Conservation (phyloP, 2,888 invertebrate genomes). For the Atethmia centrago region DNA sequence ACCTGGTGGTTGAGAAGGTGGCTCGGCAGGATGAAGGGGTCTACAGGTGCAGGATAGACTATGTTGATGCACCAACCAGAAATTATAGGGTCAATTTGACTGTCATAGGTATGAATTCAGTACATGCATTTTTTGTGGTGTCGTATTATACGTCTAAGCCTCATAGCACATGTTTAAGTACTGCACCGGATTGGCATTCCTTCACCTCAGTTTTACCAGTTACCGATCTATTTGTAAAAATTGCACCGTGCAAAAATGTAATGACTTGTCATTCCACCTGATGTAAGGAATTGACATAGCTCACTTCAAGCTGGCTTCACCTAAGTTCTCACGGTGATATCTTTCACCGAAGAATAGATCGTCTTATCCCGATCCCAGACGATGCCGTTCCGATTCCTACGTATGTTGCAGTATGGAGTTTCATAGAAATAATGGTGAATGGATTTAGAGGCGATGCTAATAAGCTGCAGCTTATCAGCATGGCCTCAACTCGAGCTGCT, state of each 20-base stretch:
- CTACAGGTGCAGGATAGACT: conserved; percentile 97
- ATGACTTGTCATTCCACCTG: no score
- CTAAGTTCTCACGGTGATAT: no score
- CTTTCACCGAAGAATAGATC: no score
- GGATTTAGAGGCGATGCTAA: neutral
- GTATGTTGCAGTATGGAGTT: neutral
- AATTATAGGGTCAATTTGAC: conserved; percentile 96
- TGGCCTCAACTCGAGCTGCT: no score
- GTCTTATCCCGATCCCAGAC: neutral
- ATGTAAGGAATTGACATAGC: no score
- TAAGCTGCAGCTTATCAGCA: no score
- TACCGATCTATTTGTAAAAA: no score
- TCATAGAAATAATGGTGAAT: neutral
- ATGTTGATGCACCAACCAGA: conserved; percentile 96
- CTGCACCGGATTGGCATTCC: neutral
- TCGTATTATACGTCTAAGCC: neutral
- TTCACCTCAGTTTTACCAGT: neutral
- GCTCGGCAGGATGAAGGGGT: conserved; percentile 94
- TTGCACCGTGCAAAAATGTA: no score
- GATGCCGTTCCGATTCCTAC: neutral
- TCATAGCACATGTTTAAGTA: no score
- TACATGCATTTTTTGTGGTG: neutral
- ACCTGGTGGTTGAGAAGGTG: conserved; percentile 93
- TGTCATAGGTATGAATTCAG: conserved; percentile 94
- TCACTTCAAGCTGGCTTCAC: no score